Evolutionary conservation across 30 jellyfish, hydroid and myxozoan species (phyloP).

Genomic region (Cassiopea andromeda): DNA sequence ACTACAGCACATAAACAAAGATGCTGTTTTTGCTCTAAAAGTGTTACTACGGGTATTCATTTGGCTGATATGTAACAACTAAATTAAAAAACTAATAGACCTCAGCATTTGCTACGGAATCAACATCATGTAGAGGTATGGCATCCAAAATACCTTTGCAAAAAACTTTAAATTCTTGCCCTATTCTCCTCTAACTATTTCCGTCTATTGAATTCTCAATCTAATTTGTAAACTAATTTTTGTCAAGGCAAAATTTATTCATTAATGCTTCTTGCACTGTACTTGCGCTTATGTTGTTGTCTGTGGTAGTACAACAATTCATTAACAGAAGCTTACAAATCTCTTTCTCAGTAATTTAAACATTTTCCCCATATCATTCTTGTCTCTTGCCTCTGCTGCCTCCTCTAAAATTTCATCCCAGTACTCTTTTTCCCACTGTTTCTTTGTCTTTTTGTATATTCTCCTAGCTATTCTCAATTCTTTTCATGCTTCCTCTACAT

Average conservation of each 20-base stretch:
- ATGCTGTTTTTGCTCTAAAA: too few relatives aligned
- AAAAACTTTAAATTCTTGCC: slow-evolving; percentile 44
- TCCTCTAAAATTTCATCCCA: too few relatives aligned
- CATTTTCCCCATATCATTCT: too few relatives aligned
- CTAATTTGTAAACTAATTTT: slow-evolving; percentile 20
- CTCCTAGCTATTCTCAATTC: too few relatives aligned
- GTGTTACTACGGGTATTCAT: too few relatives aligned
- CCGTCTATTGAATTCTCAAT: background rate
- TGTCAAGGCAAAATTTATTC: slow-evolving; percentile 47
- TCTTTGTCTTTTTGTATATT: too few relatives aligned
- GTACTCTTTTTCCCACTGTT: too few relatives aligned
- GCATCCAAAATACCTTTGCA: background rate
- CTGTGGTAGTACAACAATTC: slow-evolving; percentile 45
- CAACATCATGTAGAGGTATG: background rate
- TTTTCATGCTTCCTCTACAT: too few relatives aligned
- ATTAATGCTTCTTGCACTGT: slow-evolving; percentile 24
- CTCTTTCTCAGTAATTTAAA: background rate
- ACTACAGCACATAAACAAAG: too few relatives aligned
- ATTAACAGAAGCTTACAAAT: slow-evolving; percentile 38
- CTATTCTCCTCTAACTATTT: slow-evolving; percentile 31
- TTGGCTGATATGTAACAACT: too few relatives aligned
- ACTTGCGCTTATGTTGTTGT: slow-evolving; percentile 37
- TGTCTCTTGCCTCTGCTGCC: too few relatives aligned
- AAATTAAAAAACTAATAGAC: too few relatives aligned
- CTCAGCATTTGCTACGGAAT: background rate